Base-by-base conservation (phyloP, 2,113 vertebrate genomes). In the Tursiops truncatus region DNA sequence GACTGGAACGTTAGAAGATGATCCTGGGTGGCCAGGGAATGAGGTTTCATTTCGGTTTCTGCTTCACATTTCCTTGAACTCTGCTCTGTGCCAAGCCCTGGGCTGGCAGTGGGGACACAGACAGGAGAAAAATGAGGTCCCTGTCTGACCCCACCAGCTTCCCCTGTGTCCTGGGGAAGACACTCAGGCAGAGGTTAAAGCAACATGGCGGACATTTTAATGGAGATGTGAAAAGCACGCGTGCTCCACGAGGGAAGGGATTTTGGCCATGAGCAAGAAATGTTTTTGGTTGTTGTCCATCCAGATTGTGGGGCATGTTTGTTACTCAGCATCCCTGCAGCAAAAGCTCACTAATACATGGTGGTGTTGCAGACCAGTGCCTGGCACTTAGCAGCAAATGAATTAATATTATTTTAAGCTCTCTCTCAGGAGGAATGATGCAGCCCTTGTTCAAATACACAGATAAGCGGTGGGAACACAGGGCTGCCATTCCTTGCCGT, bases 211-310 rank as follows among this genome's bases (percentile, higher is more conserved):
- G 44, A 44, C 6, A 1, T 71, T 23, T 62, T 5, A 83, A 33
- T 1, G 9, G 36, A 90, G 63, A n/a, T 0, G 12, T 26, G 18
- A 23, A 44, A 85, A 23, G 26, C 9, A 4, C 2, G 1, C 38
- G 47, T 56, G 67, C 18, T 47, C 33, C 38, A 4, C 0, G 1
- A 26, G 23, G 12, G 3, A 63, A 58, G 62, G n/a, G 20, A 26
- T 26, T 23, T 8, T 31, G 36, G 91, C 20, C 12, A 0, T 4
- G 38, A 65, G 50, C 26, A 38, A 36, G 80, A 50, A 33, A 31
- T 1, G 26, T 18, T 50, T 25, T 53, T 33, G 15, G 17, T 4
- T 47, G 18, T 25, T 12, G 13, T 36, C 21, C 28, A 23, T 2
- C 1, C 1, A 65, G 36, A 44, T 7, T 31, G 38, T 5, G 63